Evolutionary conservation across 2,797 vertebrate genomes (phyloP).

Genomic region (Falco cherrug): DNA sequence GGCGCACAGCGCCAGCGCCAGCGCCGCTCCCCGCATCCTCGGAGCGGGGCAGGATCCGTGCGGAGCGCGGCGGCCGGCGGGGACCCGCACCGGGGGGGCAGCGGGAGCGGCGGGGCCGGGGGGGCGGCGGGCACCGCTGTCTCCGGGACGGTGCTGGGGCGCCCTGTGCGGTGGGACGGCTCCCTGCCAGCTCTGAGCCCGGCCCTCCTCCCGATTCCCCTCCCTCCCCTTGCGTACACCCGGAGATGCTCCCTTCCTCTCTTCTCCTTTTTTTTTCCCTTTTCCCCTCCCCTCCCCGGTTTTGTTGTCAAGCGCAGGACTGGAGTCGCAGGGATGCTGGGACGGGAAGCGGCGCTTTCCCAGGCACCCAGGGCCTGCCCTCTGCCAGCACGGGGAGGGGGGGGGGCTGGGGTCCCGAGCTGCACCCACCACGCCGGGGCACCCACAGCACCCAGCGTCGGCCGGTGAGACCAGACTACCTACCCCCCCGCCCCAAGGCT

Average conservation of each 20-base stretch:
- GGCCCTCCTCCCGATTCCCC: neutral
- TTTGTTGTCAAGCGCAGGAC: neutral
- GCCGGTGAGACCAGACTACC: neutral
- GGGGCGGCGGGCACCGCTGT: neutral
- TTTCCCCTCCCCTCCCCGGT: neutral
- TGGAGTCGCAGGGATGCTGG: constrained; percentile 1
- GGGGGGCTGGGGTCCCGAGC: neutral
- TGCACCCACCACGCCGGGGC: neutral
- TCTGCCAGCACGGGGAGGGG: neutral
- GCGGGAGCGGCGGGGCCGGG: too few species aligned
- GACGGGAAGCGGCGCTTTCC: constrained; percentile 13
- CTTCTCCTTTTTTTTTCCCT: neutral
- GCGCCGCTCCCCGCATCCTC: neutral
- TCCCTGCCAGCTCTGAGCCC: neutral
- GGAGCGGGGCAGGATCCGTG: neutral
- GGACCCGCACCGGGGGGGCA: too few species aligned
- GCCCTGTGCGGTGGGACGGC: neutral
- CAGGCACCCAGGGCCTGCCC: neutral
- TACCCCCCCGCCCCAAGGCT: too few species aligned
- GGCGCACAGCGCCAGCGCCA: constrained; percentile 38
- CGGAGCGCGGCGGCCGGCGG: neutral
- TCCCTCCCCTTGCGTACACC: neutral
- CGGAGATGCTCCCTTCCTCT: neutral
- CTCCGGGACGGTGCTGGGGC: neutral
- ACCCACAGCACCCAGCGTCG: neutral